These are phyloP conservation scores for Pycnomerus fuliginosus DNA, from an alignment of 2,888 invertebrate genomes.

Conservation along the genomic window DNA sequence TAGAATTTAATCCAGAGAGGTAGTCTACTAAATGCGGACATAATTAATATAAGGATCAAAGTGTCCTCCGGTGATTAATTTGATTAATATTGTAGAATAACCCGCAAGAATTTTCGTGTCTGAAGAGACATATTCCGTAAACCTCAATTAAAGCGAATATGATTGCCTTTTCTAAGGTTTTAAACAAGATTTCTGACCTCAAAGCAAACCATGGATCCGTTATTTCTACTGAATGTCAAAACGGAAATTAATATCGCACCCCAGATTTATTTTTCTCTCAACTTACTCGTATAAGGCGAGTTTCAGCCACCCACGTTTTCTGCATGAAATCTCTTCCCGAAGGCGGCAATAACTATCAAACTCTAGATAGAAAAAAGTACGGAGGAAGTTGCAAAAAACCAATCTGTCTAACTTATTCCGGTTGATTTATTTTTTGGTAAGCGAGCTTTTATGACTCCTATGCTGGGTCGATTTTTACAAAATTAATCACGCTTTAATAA, in stretches of 20 bases:
- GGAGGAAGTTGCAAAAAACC: constrained; percentile 20
- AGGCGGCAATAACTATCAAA: constrained; percentile 25
- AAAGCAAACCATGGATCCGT: too few species aligned
- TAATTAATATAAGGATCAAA: constrained; percentile 38
- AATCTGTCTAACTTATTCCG: constrained; percentile 30
- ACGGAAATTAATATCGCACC: too few species aligned
- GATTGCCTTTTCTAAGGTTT: too few species aligned
- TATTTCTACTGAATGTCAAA: too few species aligned
- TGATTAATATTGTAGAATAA: constrained; percentile 24
- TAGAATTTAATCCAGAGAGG: constrained; percentile 28
- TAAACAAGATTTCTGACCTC: too few species aligned
- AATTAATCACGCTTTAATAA: constrained; percentile 17
- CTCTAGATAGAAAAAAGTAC: constrained; percentile 19
- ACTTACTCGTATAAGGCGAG: too few species aligned
- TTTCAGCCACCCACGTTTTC: too few species aligned
- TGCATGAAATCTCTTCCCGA: constrained; percentile 15
- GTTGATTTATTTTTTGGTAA: constrained; percentile 26
- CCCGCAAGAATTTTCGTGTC: constrained; percentile 15
- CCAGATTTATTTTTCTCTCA: too few species aligned
- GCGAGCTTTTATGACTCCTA: constrained; percentile 14
- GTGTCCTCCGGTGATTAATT: constrained; percentile 36
- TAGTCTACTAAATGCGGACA: constrained; percentile 32
- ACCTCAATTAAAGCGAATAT: too few species aligned
- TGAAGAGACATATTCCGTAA: too few species aligned
- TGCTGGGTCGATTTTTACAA: constrained; percentile 6